Evolutionary conservation across 2,113 vertebrate species (phyloP), one percentile per base, ranked within the genome.

Genomic region (Oreamnos americanus): DNA sequence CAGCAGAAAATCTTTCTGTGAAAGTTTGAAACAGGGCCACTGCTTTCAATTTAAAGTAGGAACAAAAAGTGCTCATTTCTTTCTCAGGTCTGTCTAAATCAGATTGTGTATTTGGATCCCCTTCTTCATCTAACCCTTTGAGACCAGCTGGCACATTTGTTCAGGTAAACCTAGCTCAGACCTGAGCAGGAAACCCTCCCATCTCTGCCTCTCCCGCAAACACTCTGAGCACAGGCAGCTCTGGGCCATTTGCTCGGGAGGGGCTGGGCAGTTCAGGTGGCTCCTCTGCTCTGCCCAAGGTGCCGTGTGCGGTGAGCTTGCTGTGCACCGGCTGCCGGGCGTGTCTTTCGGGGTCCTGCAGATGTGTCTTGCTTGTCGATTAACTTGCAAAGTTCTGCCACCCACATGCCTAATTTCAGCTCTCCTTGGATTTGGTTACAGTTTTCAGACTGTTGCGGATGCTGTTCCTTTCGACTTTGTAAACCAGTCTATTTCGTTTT

Each of bases 61-160:
- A 93, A 94, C 87, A 90, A 84, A 94, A 97, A 90, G 90, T 94
- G 10, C 49, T 94, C n/a, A 64, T 94, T 96, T 97, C 74, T 85
- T 82, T 93, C 76, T 58, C 91, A 99, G 99, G 99, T 95, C 96
- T 98, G 96, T 97, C 98, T 97, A 99, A 99, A 96, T 93, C 98
- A 94, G 99, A 99, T 93, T 96, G 26, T n/a, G 49, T 97, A 25
- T 98, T 94, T 86, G 98, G 98, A 98, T 98, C 98, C 14, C 96
- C 98, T 92, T 98, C 98, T 92, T 98, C 98, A 93, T 82, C 98
- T 64, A 98, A 96, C 28, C 91, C 99, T 98, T 45, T 99, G 95
- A 99, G 99, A 98, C 92, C 98, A 67, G 15, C 96, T 96, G 97
- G 97, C 89, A 98, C 98, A 92, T 98, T 99, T 97, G 99, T 98